Base-by-base conservation (phyloP, 2,888 invertebrate genomes). In the Drosophila yooni region DNA sequence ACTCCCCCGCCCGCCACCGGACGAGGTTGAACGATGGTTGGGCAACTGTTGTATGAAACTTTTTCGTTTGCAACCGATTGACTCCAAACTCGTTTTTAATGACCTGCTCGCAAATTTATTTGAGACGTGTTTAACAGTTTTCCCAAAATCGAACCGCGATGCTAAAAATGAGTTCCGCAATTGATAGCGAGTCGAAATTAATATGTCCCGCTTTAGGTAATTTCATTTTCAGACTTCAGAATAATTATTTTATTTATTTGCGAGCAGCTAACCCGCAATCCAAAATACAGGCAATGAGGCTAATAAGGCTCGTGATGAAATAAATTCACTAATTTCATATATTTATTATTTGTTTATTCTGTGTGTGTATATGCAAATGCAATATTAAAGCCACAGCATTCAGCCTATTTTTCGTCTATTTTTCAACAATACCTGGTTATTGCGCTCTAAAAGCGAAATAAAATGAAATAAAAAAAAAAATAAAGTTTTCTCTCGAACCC, bases 371-470 rank as follows among this genome's bases (percentile, higher is more conserved):
- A 25, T 15, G 7, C 15, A n/a, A n/a, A 29, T 13, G 4, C 13
- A 13, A 56, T 8, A 38, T n/a, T 27, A 56, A 38, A 29, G 27
- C 38, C 18, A 54, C 18, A 10, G 5, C 15, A 5, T 5, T 25
- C 8, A n/a, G 18, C 5, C 15, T 18, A 34, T 18, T 34, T 21
- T 3, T 54, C 13, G 15, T n/a, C 2, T 60, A 18, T 51, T 34
- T 36, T 3, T 21, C 15, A n/a, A 50, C 60, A 48, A 60, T 60
- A 50, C 46, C 27, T 33, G 48, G 60, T 21, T 60, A 36, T 60
- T 29, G 13, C 15, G 31, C 5, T n/a, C 27, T 38, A 27, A 56
- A 21, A 48, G 25, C 48, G 8, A 46, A 27, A 58, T 48, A 36
- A 36, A 67, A 36, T 10, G 40, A n/a, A 27, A 54, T 31, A 33